These are phyloP conservation scores for Nymphicus hollandicus DNA, from an alignment of 2,113 vertebrate species.

Conservation along the genomic window DNA sequence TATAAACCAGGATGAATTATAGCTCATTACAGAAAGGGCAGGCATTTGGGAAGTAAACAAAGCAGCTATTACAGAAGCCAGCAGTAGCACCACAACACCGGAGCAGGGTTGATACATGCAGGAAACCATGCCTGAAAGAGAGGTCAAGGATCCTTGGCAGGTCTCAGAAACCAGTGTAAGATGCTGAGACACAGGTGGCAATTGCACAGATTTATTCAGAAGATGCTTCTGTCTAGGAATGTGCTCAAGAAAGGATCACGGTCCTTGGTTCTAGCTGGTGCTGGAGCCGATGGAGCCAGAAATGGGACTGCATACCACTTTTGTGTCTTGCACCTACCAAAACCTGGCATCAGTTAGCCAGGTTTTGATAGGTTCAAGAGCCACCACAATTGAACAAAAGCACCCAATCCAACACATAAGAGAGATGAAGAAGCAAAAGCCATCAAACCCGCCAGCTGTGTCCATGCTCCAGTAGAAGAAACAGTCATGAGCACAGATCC, in stretches of 20 bases:
- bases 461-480: neutral
- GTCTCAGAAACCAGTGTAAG: neutral
- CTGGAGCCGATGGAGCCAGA: neutral
- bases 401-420: neutral
- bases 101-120: neutral
- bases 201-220: neutral
- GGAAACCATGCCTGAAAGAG: neutral
- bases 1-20: neutral
- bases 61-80: neutral
- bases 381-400: neutral
- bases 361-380: neutral
- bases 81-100: neutral
- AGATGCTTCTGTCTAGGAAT: neutral
- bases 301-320: neutral
- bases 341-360: neutral
- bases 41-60: conserved; percentile 35
- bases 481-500: neutral
- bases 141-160: conserved; percentile 6
- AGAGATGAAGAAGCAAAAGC: neutral
- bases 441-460: neutral
- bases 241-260: neutral
- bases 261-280: neutral
- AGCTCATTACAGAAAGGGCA: conserved; percentile 44
- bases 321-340: neutral
- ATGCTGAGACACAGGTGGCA: neutral